Conservation (phyloP, 2,113 vertebrate genomes). For the Pterocles orientalis region DNA sequence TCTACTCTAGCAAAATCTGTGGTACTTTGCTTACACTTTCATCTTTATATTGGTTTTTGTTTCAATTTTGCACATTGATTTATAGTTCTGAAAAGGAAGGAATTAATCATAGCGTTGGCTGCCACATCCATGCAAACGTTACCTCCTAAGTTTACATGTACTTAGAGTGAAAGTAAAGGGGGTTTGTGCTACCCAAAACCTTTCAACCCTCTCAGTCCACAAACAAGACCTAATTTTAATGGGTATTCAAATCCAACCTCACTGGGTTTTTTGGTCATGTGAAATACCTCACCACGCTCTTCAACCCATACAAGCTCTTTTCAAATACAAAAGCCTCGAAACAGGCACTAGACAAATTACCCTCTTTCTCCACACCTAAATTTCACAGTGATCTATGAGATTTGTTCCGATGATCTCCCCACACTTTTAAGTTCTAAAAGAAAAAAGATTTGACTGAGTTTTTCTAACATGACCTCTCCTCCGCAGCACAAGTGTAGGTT, state of each 20-base stretch:
- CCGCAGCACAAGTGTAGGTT: not conserved
- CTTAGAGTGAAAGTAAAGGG: not conserved
- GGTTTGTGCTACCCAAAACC: not conserved
- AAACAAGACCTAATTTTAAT: not conserved
- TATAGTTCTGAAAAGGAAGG: not conserved
- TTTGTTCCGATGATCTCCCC: not conserved
- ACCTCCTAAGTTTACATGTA: not conserved
- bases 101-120: not conserved
- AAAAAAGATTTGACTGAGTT: not conserved
- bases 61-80: not conserved
- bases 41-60: not conserved
- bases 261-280: not conserved
- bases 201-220: not conserved
- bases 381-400: not conserved
- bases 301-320: not conserved
- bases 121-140: not conserved
- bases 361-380: not conserved
- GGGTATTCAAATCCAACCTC: slow-evolving; percentile 9
- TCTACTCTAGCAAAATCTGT: not conserved
- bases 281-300: not conserved
- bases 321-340: not conserved
- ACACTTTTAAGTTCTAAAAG: not conserved
- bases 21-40: not conserved
- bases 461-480: not conserved
- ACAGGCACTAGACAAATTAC: not conserved